These are phyloP conservation scores for Epistrophe eligans DNA, from an alignment of 2,888 invertebrate genomes.

Conservation along the genomic window DNA sequence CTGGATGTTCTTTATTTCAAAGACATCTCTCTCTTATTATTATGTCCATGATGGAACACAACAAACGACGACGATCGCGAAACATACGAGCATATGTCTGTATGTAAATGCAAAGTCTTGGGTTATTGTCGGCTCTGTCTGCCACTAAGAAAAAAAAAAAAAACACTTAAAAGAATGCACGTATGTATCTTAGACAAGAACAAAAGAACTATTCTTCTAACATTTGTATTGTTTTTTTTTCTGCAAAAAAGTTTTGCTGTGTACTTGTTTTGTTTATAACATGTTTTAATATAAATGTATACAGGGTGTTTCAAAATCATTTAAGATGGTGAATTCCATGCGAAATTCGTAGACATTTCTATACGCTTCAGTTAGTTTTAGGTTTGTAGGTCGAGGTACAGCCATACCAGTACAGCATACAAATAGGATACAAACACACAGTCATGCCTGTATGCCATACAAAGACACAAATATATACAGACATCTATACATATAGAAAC, in stretches of 20 bases:
- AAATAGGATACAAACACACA: too few relatives aligned
- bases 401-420: too few relatives aligned
- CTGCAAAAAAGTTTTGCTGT: background rate
- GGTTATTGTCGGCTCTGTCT: conserved; percentile 3
- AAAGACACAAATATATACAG: too few relatives aligned
- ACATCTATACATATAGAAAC: too few relatives aligned
- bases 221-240: background rate
- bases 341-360: background rate
- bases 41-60: conserved; percentile 16
- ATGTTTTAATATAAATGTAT: background rate
- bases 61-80: conserved; percentile 3
- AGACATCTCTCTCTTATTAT: conserved; percentile 5
- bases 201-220: conserved; percentile 22
- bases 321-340: background rate
- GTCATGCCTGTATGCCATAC: too few relatives aligned
- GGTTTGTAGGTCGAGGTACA: too few relatives aligned
- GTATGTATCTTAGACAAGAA: conserved; percentile 9
- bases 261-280: background rate
- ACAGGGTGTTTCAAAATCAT: background rate
- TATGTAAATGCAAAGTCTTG: conserved; percentile 4
- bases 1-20: background rate
- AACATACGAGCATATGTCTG: background rate
- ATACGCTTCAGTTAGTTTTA: too few relatives aligned
- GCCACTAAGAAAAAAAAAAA: background rate
- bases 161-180: background rate